These are phyloP conservation scores for Rhincodon typus DNA, from an alignment of 2,797 vertebrate genomes.

Conservation along the genomic window DNA sequence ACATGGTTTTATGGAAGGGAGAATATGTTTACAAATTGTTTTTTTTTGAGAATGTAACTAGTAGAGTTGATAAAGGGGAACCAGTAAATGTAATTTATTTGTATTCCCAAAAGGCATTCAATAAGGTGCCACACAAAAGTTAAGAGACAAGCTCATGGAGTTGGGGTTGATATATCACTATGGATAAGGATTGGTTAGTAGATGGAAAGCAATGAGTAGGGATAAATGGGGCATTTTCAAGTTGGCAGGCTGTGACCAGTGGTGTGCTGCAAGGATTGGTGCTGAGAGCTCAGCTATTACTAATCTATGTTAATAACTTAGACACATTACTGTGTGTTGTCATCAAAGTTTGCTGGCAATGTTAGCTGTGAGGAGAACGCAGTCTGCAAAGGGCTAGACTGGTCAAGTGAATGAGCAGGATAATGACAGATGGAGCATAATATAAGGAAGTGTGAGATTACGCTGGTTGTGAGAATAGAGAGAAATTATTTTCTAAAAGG, in stretches of 20 bases:
- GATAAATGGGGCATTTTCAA: not conserved
- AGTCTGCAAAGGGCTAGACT: not conserved
- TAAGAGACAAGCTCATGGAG: not conserved
- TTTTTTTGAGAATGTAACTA: not conserved
- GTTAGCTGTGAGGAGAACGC: not conserved
- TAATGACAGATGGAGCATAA: too few species aligned
- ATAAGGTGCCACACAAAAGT: not conserved
- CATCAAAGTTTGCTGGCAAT: not conserved
- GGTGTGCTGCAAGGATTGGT: not conserved
- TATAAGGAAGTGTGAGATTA: too few species aligned
- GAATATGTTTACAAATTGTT: not conserved
- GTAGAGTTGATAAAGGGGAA: not conserved
- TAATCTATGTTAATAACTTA: not conserved
- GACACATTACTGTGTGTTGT: too few species aligned
- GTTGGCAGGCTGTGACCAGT: not conserved
- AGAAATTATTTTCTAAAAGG: too few species aligned
- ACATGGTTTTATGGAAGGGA: not conserved
- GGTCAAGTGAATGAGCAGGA: not conserved
- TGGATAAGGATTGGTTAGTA: not conserved
- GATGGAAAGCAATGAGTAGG: not conserved
- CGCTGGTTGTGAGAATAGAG: too few species aligned
- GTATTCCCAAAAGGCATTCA: not conserved
- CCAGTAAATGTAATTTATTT: not conserved
- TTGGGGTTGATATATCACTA: not conserved
- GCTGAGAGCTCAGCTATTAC: not conserved